phyloP scores from a whole-genome alignment of 1,140 invertebrate genomes.

The Planococcus citri region DNA sequence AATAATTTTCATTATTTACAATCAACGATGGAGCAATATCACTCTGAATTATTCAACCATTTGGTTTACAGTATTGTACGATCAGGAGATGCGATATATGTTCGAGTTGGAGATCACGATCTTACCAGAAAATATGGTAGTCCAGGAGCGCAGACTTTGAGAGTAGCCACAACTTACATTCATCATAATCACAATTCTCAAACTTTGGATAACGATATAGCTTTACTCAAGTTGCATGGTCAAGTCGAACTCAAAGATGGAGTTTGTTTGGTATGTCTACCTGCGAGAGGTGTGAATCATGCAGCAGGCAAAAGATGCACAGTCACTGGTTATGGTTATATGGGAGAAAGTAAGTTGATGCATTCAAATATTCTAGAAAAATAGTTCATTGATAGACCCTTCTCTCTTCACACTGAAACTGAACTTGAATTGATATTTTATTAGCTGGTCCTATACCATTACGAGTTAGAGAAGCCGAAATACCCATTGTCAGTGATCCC shows the following conservation, averaged over 20 bases:
- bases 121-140: conserved; percentile 73
- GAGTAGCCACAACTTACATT: conserved; percentile 84
- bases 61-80: conserved; percentile 60
- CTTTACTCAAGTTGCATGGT: conserved; percentile 77
- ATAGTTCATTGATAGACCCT: too few species aligned
- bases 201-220: conserved; percentile 91
- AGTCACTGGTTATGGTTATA: conserved; percentile 86
- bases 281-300: conserved; percentile 70
- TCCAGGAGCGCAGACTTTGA: conserved; percentile 72
- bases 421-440: background rate
- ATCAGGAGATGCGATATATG: conserved; percentile 79
- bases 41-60: background rate
- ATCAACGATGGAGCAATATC: background rate
- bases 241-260: conserved; percentile 78
- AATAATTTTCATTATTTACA: conserved; percentile 25
- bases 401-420: background rate
- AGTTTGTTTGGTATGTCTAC: conserved; percentile 74
- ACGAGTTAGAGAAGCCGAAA: conserved; percentile 72
- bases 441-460: conserved; percentile 79
- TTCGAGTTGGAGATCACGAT: conserved; percentile 86
- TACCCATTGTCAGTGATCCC: conserved; percentile 84
- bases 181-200: conserved; percentile 94
- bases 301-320: conserved; percentile 77
- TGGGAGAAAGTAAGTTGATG: conserved; percentile 68
- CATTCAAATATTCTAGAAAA: too few species aligned